phyloP scores from a whole-genome alignment of 2,888 invertebrate species.

The Melinopterus prodromus region DNA sequence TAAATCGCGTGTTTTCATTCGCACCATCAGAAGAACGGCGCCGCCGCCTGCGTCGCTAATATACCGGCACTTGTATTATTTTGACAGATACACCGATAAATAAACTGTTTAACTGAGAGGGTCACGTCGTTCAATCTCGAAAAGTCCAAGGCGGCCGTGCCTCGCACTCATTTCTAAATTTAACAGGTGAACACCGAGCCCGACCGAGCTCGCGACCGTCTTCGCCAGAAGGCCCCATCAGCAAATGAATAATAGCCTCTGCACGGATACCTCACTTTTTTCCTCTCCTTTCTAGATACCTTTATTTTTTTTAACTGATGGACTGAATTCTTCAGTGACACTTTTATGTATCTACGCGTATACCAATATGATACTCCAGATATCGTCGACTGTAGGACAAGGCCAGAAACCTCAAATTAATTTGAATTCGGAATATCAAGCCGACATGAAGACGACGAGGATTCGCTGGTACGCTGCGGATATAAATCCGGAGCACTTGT shows the following conservation, averaged over 20 bases:
- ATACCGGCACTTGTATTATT: constrained; percentile 33
- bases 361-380: not conserved
- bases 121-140: constrained; percentile 32
- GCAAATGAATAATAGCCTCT: constrained; percentile 50
- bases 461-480: constrained; percentile 9
- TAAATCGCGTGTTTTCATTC: constrained; percentile 24
- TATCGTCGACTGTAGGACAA: not conserved
- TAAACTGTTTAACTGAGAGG: constrained; percentile 37
- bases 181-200: constrained; percentile 19
- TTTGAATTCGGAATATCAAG: constrained; percentile 22
- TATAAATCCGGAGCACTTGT: constrained; percentile 54
- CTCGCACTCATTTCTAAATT: constrained; percentile 20
- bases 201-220: constrained; percentile 13
- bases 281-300: not conserved
- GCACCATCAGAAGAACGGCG: constrained; percentile 17
- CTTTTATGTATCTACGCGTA: not conserved
- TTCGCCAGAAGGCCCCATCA: constrained; percentile 48
- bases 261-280: not conserved
- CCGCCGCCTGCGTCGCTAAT: constrained; percentile 13
- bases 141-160: constrained; percentile 29
- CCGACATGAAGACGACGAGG: not conserved
- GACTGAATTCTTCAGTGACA: not conserved
- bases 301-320: not conserved
- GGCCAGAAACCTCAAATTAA: constrained; percentile 15
- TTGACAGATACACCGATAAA: constrained; percentile 40